Evolutionary conservation across 1,140 invertebrate species (phyloP).

Genomic region (Doryteuthis pealeii): DNA sequence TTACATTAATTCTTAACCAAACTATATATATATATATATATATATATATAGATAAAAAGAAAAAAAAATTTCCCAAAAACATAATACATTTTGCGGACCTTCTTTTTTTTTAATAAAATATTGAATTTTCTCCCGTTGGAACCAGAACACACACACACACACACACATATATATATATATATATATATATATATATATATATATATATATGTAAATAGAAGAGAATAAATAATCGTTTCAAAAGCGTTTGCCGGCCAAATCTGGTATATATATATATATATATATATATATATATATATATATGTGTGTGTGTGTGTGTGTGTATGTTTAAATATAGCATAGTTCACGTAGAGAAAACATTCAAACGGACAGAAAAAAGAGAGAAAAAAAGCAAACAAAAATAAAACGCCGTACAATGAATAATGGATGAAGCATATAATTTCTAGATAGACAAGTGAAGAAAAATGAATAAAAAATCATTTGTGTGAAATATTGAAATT

Average conservation of each 20-base stretch:
- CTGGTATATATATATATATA: neutral
- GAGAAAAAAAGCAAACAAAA: neutral
- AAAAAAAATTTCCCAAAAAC: too few species aligned
- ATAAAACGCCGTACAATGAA: neutral
- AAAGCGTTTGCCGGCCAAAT: neutral
- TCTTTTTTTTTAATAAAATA: too few species aligned
- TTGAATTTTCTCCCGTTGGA: too few species aligned
- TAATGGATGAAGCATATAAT: neutral
- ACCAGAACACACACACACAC: too few species aligned
- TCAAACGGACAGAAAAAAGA: neutral
- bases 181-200: too few species aligned
- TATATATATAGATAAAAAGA: too few species aligned
- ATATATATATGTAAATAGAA: too few species aligned
- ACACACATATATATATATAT: too few species aligned
- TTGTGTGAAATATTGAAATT: neutral
- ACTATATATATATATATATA: too few species aligned
- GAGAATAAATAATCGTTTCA: neutral
- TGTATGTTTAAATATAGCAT: neutral
- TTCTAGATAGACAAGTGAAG: neutral
- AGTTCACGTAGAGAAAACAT: neutral
- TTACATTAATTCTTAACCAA: too few species aligned
- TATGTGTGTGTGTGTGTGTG: neutral
- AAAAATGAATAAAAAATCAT: neutral
- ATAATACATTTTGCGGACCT: too few species aligned
- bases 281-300: conserved; percentile 1